phyloP scores from a whole-genome alignment of 1,140 invertebrate genomes.

The Drosophila ironensis region DNA sequence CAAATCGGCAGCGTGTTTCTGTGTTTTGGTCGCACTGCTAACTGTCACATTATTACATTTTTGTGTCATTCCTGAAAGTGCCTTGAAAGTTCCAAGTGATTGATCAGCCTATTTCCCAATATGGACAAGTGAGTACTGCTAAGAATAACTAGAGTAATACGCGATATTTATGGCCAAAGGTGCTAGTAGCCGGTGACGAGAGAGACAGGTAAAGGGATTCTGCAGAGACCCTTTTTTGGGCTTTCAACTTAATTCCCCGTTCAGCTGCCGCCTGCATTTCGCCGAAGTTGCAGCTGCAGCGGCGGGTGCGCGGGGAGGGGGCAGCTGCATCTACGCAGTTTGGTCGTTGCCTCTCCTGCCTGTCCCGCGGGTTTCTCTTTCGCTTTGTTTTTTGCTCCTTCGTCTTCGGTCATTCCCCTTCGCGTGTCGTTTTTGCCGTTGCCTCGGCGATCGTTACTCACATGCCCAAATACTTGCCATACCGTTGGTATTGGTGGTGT shows the following conservation, averaged over 20 bases:
- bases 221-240: slow-evolving; percentile 3
- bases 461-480: no score
- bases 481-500: no score
- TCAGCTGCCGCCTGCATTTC: slow-evolving; percentile 17
- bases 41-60: no score
- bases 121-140: not conserved
- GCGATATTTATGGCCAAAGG: slow-evolving; percentile 13
- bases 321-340: slow-evolving; percentile 29
- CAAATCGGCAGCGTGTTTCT: slow-evolving; percentile 29
- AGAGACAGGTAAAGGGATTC: slow-evolving; percentile 9
- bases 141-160: no score
- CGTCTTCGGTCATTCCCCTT: slow-evolving; percentile 31
- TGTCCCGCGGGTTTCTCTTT: not conserved
- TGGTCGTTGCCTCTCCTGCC: not conserved
- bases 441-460: slow-evolving; percentile 14
- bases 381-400: no score
- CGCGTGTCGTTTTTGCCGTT: not conserved
- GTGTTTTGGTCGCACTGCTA: not conserved
- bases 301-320: not conserved
- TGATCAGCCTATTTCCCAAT: not conserved
- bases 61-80: not conserved
- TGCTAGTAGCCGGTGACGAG: slow-evolving; percentile 53
- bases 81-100: not conserved
- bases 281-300: slow-evolving; percentile 22
- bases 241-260: not conserved